Percentiles rank a stretch among this genome's conserved stretches.
Conservation (phyloP, 2,888 invertebrate genomes). For the Sicus ferrugineus region DNA sequence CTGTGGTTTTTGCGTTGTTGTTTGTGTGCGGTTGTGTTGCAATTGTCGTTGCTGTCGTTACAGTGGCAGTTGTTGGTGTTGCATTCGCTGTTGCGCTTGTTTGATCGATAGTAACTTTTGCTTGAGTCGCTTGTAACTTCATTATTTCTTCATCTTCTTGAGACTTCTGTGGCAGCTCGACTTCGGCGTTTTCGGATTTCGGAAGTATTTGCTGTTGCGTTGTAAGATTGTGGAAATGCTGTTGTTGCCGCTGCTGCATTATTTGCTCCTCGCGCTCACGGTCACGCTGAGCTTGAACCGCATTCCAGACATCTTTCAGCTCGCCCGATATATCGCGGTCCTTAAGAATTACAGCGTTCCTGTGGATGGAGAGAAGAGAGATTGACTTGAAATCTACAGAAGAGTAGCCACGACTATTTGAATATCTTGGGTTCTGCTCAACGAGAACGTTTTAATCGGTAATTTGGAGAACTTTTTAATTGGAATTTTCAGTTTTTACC, state of each 20-base stretch:
- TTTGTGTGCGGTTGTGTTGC: background rate
- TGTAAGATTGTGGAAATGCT: conserved; percentile 57
- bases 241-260: conserved; percentile 61
- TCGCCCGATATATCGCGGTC: conserved; percentile 77
- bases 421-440: background rate
- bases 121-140: conserved; percentile 29
- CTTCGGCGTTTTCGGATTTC: conserved; percentile 48
- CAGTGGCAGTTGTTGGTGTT: background rate
- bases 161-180: conserved; percentile 34
- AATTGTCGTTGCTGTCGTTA: background rate
- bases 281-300: conserved; percentile 69
- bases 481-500: background rate
- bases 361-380: conserved; percentile 38
- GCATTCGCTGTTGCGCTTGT: background rate
- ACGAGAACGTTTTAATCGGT: background rate
- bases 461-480: background rate
- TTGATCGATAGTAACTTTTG: background rate
- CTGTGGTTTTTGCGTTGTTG: background rate
- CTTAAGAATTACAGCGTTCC: conserved; percentile 70
- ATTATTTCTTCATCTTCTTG: conserved; percentile 32
- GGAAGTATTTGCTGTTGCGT: conserved; percentile 59
- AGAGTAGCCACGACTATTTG: too few relatives aligned
- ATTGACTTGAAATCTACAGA: background rate
- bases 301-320: conserved; percentile 77
- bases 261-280: conserved; percentile 63